phyloP scores from a whole-genome alignment of 2,888 invertebrate genomes.

The Calameuta filiformis region DNA sequence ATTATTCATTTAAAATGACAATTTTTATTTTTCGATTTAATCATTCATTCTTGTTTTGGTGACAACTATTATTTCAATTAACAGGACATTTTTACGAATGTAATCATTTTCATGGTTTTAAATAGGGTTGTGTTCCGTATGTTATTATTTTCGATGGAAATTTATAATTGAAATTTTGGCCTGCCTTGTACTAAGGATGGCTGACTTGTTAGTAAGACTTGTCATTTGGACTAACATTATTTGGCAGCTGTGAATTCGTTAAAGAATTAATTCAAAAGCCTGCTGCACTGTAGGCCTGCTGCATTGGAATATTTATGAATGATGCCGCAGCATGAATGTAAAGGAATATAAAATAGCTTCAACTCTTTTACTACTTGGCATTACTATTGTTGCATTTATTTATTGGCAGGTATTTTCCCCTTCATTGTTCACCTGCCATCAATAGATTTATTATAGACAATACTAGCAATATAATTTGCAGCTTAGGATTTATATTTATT shows the following conservation, averaged over 20 bases:
- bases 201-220: neutral
- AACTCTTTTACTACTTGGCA: neutral
- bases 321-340: neutral
- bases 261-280: neutral
- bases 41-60: neutral
- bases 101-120: neutral
- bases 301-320: neutral
- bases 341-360: neutral
- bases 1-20: neutral
- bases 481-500: too few species aligned
- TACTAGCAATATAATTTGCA: neutral
- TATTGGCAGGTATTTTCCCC: neutral
- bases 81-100: neutral
- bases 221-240: neutral
- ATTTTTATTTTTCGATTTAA: neutral
- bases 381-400: neutral
- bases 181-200: neutral
- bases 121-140: neutral
- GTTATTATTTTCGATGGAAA: neutral
- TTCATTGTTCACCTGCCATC: neutral
- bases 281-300: neutral
- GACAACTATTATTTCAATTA: neutral
- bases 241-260: neutral
- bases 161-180: neutral
- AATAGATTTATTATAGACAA: neutral